Evolutionary conservation across 2,888 invertebrate genomes (phyloP), one percentile per base, ranked within the genome.

Genomic region (Esperia sulphurella): DNA sequence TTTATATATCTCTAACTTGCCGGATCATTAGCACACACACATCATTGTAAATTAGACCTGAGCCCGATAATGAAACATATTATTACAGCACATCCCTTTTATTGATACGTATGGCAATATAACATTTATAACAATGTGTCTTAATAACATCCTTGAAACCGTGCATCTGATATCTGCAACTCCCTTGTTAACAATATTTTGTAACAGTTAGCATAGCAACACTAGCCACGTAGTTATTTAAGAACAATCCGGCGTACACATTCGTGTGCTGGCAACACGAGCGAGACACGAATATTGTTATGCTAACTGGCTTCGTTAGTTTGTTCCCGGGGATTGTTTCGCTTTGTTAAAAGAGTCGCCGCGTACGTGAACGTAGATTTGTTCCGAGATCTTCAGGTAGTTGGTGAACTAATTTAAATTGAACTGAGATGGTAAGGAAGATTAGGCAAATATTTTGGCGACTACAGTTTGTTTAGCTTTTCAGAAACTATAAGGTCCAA

Each of bases 251-350:
- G 59, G 65, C 70, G 68, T n/a, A 51, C 31, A 45, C 28, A 67
- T 57, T 69, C 66, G 71, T 71, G 72, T 72, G 62, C 53, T 55
- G 59, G 57, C 64, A 59, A 14, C 66, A 68, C 68, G 70, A 63
- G 59, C 59, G 65, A 62, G 62, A 68, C 71, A 77, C 72, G 87
- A 87, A 88, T 87, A 86, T 87, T 85, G 84, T 87, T 87, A 87
- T 82, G 81, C 83, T 82, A 88, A 86, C 85, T 79, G 84, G 71
- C 83, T 83, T 88, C 88, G 87, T 88, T 88, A 88, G 85, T 81
- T 84, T 79, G 85, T 86, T 83, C 80, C 79, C 71, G 75, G 77
- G 83, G 83, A 86, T 83, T 79, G 84, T 79, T 79, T 77, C 71
- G 73, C 76, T 79, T 71, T 80, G 77, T 76, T 78, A 75, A 79